Percentiles rank a stretch among this genome's conserved stretches.
Evolutionary conservation across 2,888 invertebrate genomes (phyloP).

Genomic region (Diarsia mendica): DNA sequence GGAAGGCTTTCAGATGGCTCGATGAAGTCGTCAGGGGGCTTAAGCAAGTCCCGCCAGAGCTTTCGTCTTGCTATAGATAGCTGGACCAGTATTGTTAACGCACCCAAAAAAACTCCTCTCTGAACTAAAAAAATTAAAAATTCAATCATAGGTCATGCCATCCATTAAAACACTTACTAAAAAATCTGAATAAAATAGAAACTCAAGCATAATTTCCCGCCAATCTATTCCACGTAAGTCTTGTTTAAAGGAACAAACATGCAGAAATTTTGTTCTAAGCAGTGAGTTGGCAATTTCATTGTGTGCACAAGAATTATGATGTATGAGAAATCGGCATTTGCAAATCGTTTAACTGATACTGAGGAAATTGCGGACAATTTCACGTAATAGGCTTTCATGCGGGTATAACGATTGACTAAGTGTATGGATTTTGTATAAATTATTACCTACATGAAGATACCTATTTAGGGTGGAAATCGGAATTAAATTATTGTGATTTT

Average conservation of each 20-base stretch:
- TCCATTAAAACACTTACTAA: neutral
- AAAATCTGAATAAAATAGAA: neutral
- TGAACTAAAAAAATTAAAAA: too few relatives aligned
- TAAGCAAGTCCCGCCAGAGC: too few relatives aligned
- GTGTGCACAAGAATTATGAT: constrained; percentile 89
- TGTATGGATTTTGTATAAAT: constrained; percentile 65
- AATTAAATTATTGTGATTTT: constrained; percentile 25
- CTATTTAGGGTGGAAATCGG: constrained; percentile 24
- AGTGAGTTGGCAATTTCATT: constrained; percentile 88
- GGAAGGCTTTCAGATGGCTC: too few relatives aligned
- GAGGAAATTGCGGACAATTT: constrained; percentile 89
- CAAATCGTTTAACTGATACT: constrained; percentile 87
- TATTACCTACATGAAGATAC: constrained; percentile 57
- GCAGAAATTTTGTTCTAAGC: constrained; percentile 81
- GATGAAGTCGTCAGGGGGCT: too few relatives aligned
- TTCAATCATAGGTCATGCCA: neutral
- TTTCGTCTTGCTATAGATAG: too few relatives aligned
- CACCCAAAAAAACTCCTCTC: too few relatives aligned
- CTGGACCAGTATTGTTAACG: too few relatives aligned
- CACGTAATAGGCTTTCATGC: constrained; percentile 84
- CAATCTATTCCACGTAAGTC: constrained; percentile 53
- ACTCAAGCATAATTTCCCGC: constrained; percentile 50
- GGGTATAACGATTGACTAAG: constrained; percentile 62
- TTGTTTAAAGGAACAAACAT: constrained; percentile 78
- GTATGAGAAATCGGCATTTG: constrained; percentile 89